phyloP scores from a whole-genome alignment of 2,888 invertebrate species.

The Zaprionus lineosus region DNA sequence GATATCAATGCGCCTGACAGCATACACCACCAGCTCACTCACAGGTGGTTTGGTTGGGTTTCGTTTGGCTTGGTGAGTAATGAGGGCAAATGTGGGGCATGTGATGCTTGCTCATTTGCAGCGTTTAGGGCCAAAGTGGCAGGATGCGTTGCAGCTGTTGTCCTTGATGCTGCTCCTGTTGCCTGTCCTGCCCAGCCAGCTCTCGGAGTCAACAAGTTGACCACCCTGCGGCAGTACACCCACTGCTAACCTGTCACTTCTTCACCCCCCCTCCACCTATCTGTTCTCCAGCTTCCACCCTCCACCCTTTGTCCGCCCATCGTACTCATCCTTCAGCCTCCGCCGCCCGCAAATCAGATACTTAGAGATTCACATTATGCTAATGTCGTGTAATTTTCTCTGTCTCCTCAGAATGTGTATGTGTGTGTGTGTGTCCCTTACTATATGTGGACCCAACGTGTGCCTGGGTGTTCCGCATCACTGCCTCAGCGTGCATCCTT shows the following conservation, averaged over 20 bases:
- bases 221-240: conserved; percentile 33
- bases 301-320: conserved; percentile 7
- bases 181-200: not conserved
- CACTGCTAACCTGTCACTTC: conserved; percentile 24
- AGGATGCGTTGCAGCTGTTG: conserved; percentile 50
- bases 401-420: conserved; percentile 18
- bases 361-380: conserved; percentile 70
- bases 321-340: conserved; percentile 11
- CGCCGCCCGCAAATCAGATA: conserved; percentile 63
- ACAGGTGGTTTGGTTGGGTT: too few species aligned
- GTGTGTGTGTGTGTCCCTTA: not conserved
- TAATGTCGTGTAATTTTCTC: conserved; percentile 64
- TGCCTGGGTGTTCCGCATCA: not conserved
- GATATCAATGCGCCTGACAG: conserved; percentile 53
- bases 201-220: conserved; percentile 68
- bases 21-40: too few species aligned
- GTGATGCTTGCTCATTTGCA: conserved; percentile 72
- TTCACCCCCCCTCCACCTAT: conserved; percentile 7
- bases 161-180: conserved; percentile 20
- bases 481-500: conserved; percentile 15
- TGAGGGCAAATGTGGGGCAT: conserved; percentile 10
- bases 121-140: conserved; percentile 68
- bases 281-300: conserved; percentile 11
- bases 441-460: too few species aligned
- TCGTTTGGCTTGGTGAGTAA: conserved; percentile 27